These are phyloP conservation scores for Semicossyphus pulcher DNA, from an alignment of 2,113 vertebrate species.

Conservation along the genomic window DNA sequence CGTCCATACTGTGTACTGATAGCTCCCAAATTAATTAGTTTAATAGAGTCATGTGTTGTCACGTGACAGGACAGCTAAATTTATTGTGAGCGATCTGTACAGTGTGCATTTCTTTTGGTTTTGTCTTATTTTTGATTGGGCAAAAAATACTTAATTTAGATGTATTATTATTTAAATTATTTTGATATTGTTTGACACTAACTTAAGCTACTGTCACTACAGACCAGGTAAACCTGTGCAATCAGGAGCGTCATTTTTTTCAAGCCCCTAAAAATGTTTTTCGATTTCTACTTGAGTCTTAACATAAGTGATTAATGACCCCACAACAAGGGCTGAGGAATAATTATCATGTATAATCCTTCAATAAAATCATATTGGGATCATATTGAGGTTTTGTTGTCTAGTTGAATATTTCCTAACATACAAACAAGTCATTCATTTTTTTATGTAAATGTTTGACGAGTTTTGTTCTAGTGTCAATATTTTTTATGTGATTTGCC, in stretches of 20 bases:
- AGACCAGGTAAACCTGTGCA: too few species aligned
- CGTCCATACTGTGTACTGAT: background rate
- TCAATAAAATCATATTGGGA: background rate
- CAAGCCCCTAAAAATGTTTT: too few species aligned
- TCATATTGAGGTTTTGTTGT: background rate
- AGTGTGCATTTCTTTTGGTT: too few species aligned
- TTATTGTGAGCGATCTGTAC: too few species aligned
- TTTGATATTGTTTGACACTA: too few species aligned
- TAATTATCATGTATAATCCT: background rate
- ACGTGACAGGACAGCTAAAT: too few species aligned
- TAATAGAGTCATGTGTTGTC: background rate
- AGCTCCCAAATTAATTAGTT: constrained; percentile 8
- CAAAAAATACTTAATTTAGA: too few species aligned
- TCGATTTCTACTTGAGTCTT: background rate
- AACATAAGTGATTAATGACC: background rate
- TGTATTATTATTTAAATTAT: too few species aligned
- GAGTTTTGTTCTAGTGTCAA: background rate
- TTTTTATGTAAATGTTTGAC: background rate
- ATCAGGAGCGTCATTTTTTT: too few species aligned
- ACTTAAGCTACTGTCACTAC: too few species aligned
- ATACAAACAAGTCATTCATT: background rate
- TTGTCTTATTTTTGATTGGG: too few species aligned
- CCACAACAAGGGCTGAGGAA: background rate
- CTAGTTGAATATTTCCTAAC: background rate
- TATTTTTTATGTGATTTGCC: background rate